Evolutionary conservation across 2,113 vertebrate genomes (phyloP), one percentile per base, ranked within the genome.

Genomic region (Pagrus major): DNA sequence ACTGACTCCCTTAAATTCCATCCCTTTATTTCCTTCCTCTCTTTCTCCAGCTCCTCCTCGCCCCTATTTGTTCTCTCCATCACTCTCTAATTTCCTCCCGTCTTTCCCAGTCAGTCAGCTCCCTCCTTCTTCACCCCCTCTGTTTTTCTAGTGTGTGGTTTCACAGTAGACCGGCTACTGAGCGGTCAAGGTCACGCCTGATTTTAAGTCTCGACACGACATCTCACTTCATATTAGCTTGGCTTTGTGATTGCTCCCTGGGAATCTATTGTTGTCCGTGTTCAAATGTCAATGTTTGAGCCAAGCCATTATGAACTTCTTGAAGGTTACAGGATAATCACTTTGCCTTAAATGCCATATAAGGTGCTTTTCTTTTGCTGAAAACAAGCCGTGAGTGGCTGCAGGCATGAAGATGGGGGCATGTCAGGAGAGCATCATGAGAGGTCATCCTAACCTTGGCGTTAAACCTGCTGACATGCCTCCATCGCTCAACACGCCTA

Each of bases 81-180:
- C 56, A 69, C 37, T 15, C 59, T 64, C 72, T 67, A 46, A 46
- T 86, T 89, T 86, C 81, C 89, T 85, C 71, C 79, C 82, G 70
- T 46, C 80, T 69, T 66, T 56, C 70, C 70, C 61, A 42, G 81
- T 86, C 80, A 83, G 12, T 79, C 76, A 61, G 18, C n/a, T n/a
- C n/a, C 31, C 76, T 71, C 27, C 80, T 76, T 65, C 68, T 82
- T 78, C 72, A 82, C 72, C 76, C 63, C 41, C 71, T 87, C 68
- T 93, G 89, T 92, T 88, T 90, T 89, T 60, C 44, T 79, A 88
- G 87, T 86, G 77, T 88, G 87, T 63, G n/a, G 72, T 91, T 91
- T 89, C 87, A 84, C 79, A 46, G 78, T 67, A 56, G 79, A 83
- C 9, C 18, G 8, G 85, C 89, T 88, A 88, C 89, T 23, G 71